Conservation (phyloP, 53 echinoderm and acorn worm species). For the Arbacia lixula region DNA sequence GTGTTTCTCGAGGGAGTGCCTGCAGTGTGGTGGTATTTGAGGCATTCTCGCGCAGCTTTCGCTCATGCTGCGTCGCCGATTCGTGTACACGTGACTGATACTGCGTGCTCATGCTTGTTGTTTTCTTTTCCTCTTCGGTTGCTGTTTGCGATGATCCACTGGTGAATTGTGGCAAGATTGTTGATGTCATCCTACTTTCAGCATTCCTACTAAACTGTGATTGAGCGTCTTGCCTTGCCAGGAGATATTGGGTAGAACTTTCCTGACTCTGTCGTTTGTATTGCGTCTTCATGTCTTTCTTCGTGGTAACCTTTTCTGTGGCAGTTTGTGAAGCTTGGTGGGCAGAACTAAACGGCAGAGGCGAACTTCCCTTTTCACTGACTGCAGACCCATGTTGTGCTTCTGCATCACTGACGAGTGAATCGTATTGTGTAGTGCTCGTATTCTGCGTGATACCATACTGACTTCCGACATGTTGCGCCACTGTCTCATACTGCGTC, state of each 20-base stretch:
- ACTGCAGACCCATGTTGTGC: neutral
- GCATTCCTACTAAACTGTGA: neutral
- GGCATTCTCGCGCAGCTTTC: neutral
- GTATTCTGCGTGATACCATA: conserved; percentile 6
- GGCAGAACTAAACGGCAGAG: neutral
- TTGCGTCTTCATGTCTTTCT: neutral
- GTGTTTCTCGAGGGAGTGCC: conserved; percentile 7
- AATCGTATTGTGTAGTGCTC: conserved; percentile 14
- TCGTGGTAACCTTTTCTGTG: neutral
- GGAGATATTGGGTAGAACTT: conserved; percentile 1
- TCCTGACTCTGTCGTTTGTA: neutral
- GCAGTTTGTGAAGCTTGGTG: conserved; percentile 20
- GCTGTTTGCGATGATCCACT: no score
- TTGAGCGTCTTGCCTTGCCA: neutral
- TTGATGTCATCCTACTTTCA: neutral
- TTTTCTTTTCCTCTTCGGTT: no score
- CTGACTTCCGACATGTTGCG: neutral
- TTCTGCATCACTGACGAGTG: neutral
- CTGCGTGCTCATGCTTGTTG: conserved; percentile 12
- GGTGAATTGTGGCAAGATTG: neutral
- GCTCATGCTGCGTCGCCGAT: neutral
- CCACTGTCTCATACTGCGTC: neutral
- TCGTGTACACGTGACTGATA: neutral
- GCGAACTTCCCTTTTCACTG: neutral
- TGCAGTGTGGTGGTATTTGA: neutral